phyloP scores from a whole-genome alignment of 2,888 invertebrate species.

The Eupsilia transversa region DNA sequence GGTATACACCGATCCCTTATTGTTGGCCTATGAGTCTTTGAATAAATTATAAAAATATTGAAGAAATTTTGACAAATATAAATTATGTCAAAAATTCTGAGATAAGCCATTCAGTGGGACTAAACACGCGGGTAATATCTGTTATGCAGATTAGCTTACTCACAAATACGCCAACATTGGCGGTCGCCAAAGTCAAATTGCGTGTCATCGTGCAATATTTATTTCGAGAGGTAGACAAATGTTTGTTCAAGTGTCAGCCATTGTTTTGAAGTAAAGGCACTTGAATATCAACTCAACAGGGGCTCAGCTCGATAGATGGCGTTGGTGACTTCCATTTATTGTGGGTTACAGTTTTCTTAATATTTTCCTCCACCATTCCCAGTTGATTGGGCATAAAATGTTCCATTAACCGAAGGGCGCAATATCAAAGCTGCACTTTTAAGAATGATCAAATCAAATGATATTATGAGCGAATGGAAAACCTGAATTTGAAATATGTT shows the following conservation, averaged over 20 bases:
- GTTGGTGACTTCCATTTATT: conserved; percentile 6
- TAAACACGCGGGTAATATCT: neutral
- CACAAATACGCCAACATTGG: conserved; percentile 15
- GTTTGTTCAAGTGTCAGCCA: conserved; percentile 47
- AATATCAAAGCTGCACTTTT: conserved; percentile 23
- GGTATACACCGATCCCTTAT: neutral
- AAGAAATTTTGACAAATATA: neutral
- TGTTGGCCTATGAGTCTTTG: neutral
- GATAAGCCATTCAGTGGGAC: neutral
- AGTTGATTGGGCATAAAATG: conserved; percentile 30
- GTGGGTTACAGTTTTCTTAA: conserved; percentile 42
- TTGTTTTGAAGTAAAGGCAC: conserved; percentile 37
- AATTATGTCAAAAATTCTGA: neutral
- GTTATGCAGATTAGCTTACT: conserved; percentile 8
- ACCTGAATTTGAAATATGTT: conserved; percentile 66
- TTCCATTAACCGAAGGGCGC: neutral
- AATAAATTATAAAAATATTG: neutral
- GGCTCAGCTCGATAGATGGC: conserved; percentile 32
- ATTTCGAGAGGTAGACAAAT: conserved; percentile 16
- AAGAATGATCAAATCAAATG: conserved; percentile 11
- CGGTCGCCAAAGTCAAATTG: neutral
- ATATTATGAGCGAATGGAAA: conserved; percentile 18
- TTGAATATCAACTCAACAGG: conserved; percentile 15
- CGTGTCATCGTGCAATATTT: conserved; percentile 28
- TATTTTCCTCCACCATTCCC: conserved; percentile 55